These are phyloP conservation scores for Acomys russatus DNA, from an alignment of 2,797 vertebrate species.

Conservation along the genomic window DNA sequence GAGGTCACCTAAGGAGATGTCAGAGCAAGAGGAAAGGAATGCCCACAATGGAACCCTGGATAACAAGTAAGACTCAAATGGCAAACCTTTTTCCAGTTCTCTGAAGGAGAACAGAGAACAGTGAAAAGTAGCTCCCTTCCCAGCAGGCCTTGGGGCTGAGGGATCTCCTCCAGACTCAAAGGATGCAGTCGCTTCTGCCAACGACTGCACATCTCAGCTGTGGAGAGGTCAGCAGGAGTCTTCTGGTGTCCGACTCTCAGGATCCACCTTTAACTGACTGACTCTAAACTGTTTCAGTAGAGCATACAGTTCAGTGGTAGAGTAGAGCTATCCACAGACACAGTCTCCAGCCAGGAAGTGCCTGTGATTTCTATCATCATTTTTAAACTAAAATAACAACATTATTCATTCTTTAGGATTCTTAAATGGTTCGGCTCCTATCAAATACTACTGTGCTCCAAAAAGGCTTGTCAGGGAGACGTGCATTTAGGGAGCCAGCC, in stretches of 20 bases:
- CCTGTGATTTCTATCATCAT: neutral
- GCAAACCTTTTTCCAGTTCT: neutral
- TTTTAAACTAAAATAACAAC: conserved; percentile 35
- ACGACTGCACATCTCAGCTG: conserved; percentile 26
- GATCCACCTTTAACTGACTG: conserved; percentile 3
- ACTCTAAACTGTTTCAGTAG: neutral
- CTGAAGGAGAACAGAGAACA: conserved; percentile 52
- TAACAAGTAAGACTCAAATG: neutral
- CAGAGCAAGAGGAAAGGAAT: neutral
- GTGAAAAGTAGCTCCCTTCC: neutral
- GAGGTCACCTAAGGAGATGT: neutral
- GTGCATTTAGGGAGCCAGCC: neutral
- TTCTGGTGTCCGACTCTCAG: conserved; percentile 6
- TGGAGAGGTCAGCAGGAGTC: neutral
- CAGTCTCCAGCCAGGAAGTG: neutral
- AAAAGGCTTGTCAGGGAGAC: conserved; percentile 28
- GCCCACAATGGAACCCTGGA: neutral
- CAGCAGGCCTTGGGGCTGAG: neutral
- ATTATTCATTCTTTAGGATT: neutral
- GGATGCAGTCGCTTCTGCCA: conserved; percentile 3
- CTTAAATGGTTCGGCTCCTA: conserved; percentile 46
- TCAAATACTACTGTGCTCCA: neutral
- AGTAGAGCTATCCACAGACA: neutral
- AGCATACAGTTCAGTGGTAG: neutral
- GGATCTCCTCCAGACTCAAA: conserved; percentile 33